Evolutionary conservation across 2,888 invertebrate genomes (phyloP).

Genomic region (Epiblema foenella): DNA sequence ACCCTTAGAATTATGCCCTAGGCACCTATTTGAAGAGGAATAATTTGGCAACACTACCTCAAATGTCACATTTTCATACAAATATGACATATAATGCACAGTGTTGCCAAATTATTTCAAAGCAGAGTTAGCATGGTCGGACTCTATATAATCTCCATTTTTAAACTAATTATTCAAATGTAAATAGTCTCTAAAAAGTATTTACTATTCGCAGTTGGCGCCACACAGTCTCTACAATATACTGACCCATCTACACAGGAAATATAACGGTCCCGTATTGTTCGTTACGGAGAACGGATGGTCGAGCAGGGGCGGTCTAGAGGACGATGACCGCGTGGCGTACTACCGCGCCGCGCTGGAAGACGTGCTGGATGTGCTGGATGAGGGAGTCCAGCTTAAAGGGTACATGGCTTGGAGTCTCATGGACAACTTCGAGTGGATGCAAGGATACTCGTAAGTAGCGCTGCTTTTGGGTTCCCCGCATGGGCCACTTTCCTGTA

Average conservation of each 20-base stretch:
- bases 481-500: too few species aligned
- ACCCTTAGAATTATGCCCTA: too few species aligned
- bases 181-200: too few species aligned
- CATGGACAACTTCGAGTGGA: slow-evolving; percentile 88
- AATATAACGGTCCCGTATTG: slow-evolving; percentile 80
- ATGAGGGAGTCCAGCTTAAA: slow-evolving; percentile 74
- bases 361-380: slow-evolving; percentile 60
- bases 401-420: slow-evolving; percentile 87
- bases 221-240: slow-evolving; percentile 85
- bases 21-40: too few species aligned
- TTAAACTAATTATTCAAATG: too few species aligned
- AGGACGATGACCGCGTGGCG: slow-evolving; percentile 74
- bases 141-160: too few species aligned
- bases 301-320: slow-evolving; percentile 62
- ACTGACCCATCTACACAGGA: slow-evolving; percentile 74
- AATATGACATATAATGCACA: too few species aligned
- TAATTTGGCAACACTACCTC: too few species aligned
- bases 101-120: too few species aligned
- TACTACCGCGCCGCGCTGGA: slow-evolving; percentile 70
- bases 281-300: slow-evolving; percentile 87
- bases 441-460: slow-evolving; percentile 12
- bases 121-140: too few species aligned
- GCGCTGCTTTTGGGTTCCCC: neutral
- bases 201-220: slow-evolving; percentile 65
- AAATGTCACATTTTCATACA: too few species aligned